Base-by-base conservation (phyloP, 2,113 vertebrate species). In the Cyprinodon variegatus region DNA sequence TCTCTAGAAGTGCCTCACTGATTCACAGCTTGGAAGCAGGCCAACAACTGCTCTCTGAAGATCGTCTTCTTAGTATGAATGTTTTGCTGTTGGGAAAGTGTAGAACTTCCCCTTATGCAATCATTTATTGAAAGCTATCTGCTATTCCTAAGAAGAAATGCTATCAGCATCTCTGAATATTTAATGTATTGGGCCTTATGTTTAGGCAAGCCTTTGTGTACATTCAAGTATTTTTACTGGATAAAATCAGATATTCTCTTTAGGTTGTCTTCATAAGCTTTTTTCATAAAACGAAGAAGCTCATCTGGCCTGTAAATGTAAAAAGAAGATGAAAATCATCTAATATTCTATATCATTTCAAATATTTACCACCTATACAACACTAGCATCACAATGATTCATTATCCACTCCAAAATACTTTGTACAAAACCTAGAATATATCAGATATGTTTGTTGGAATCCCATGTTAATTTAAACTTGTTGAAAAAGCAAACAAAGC, bases 231-330 rank as follows among this genome's bases (percentile, higher is more conserved):
- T 83, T 88, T 86, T 86, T 86, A 79, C 78, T 11, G 11, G 50
- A 66, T 4, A 76, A 92, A 92, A 91, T 17, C 61, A 86, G 80
- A 83, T 83, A 90, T 68, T 88, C 77, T 78, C 84, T 84, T 68
- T 79, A 81, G 66, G 75, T 45, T 36, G 82, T 81, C 76, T 71
- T 75, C 78, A 89, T 74, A 86, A 65, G 65, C 79, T 93, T 93
- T 85, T 79, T 88, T 90, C 75, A 84, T 88, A 85, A 82, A 62
- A 81, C 86, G 78, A 69, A 68, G 76, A 65, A 76, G 63, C 63
- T 66, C 39, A 11, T 68, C 59, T 13, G 64, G 81, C 68, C 84
- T 89, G 79, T 85, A 77, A 87, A 88, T 82, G 77, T 61, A 83
- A 85, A 78, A 76, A 11, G 41, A 66, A 39, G 29, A 8, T 46